Evolutionary conservation across 1,140 invertebrate species (phyloP).

Genomic region (Bombus huntii): DNA sequence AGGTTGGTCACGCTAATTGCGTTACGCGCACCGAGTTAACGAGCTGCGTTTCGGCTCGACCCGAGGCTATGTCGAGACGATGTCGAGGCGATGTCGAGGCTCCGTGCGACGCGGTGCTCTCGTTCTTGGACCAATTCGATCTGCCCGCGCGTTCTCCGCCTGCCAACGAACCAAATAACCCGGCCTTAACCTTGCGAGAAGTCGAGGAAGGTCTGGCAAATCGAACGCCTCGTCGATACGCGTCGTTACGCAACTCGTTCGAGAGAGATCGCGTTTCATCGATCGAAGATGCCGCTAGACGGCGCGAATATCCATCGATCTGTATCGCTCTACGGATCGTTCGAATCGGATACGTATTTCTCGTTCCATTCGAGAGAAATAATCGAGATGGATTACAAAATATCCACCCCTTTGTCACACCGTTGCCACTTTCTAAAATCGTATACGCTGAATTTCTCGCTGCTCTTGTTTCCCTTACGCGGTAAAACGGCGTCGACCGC

Average conservation of each 20-base stretch:
- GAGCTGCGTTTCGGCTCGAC: slow-evolving; percentile 26
- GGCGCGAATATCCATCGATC: neutral
- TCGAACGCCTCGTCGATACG: neutral
- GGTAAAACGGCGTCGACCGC: too few relatives aligned
- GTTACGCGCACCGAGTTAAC: slow-evolving; percentile 70
- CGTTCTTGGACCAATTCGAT: slow-evolving; percentile 37
- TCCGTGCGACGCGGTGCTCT: neutral
- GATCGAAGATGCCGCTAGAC: neutral
- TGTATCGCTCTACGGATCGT: neutral
- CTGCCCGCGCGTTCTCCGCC: slow-evolving; percentile 4
- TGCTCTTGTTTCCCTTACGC: too few relatives aligned
- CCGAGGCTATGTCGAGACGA: neutral
- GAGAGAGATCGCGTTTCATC: neutral
- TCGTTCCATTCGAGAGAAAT: too few relatives aligned
- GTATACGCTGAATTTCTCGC: too few relatives aligned
- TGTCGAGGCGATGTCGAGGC: slow-evolving; percentile 1
- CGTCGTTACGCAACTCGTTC: neutral
- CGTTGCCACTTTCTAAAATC: too few relatives aligned
- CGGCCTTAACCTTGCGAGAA: slow-evolving; percentile 56
- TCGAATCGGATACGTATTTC: neutral
- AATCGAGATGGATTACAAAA: too few relatives aligned
- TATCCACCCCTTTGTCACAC: too few relatives aligned
- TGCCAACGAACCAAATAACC: slow-evolving; percentile 59
- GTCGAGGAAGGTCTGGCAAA: slow-evolving; percentile 10
- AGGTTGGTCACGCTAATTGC: slow-evolving; percentile 68